Percentiles rank a stretch among this genome's conserved stretches.
These are phyloP conservation scores for Actinopyga echinites DNA, from an alignment of 53 echinoderm and acorn worm species.

Conservation along the genomic window DNA sequence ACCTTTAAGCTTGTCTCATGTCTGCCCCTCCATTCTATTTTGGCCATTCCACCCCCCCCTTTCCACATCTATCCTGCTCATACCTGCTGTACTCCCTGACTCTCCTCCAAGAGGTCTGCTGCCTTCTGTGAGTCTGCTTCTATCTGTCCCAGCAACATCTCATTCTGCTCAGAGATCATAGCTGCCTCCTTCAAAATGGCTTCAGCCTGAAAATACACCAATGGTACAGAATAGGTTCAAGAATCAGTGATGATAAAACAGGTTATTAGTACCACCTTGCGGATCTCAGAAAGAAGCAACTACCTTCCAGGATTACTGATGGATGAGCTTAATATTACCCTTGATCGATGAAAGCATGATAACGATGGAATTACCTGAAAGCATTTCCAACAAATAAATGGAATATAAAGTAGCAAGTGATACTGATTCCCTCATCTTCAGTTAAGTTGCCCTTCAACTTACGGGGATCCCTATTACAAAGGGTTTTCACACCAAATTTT, in stretches of 20 bases:
- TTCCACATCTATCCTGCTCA: neutral
- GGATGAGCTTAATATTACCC: too few relatives aligned
- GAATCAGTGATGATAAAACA: too few relatives aligned
- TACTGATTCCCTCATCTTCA: too few relatives aligned
- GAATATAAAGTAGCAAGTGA: too few relatives aligned
- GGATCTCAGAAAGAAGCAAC: neutral
- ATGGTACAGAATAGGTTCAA: neutral
- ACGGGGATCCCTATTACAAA: too few relatives aligned
- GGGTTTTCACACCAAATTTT: too few relatives aligned
- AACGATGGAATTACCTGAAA: too few relatives aligned
- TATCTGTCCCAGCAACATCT: slow-evolving; percentile 69
- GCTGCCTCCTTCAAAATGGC: slow-evolving; percentile 68
- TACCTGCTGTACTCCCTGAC: slow-evolving; percentile 70
- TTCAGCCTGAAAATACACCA: slow-evolving; percentile 53
- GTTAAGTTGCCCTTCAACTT: too few relatives aligned
- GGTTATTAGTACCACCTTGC: too few relatives aligned
- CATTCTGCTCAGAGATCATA: slow-evolving; percentile 60
- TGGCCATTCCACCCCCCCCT: neutral
- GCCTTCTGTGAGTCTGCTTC: slow-evolving; percentile 70
- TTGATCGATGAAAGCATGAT: too few relatives aligned
- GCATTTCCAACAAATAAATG: too few relatives aligned
- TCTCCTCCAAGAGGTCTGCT: slow-evolving; percentile 64
- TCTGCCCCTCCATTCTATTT: neutral
- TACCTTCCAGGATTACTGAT: too few relatives aligned
- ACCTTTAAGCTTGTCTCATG: neutral